These are phyloP conservation scores for Caenorhabditis becei DNA, from an alignment of 2,888 invertebrate species.

Conservation along the genomic window DNA sequence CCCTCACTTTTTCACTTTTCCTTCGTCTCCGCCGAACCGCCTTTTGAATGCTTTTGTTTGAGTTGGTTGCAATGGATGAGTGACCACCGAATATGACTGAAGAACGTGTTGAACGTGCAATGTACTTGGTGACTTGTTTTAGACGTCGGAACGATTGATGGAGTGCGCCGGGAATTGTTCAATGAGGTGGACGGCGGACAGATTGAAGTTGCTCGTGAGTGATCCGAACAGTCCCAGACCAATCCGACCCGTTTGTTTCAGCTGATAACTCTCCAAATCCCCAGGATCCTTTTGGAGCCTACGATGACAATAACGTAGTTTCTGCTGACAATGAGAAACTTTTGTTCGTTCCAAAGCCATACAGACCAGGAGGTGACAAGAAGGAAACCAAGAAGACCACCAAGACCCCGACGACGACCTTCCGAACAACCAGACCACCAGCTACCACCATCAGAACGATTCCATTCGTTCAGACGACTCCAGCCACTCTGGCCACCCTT, in stretches of 20 bases:
- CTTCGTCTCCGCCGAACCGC: background rate
- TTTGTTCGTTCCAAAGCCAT: slow-evolving; percentile 78
- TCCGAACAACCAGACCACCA: slow-evolving; percentile 44
- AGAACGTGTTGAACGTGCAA: background rate
- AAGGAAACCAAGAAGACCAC: slow-evolving; percentile 68
- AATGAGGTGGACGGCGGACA: slow-evolving; percentile 74
- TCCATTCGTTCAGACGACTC: slow-evolving; percentile 63
- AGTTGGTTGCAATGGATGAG: slow-evolving; percentile 31
- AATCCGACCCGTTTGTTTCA: slow-evolving; percentile 31
- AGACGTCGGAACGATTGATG: slow-evolving; percentile 75
- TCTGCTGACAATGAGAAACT: slow-evolving; percentile 74
- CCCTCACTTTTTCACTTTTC: slow-evolving; percentile 23
- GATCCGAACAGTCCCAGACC: too few relatives aligned
- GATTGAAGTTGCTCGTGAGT: slow-evolving; percentile 57
- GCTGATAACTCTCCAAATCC: slow-evolving; percentile 63
- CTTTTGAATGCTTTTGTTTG: slow-evolving; percentile 30
- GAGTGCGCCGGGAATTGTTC: slow-evolving; percentile 72
- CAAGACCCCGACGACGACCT: slow-evolving; percentile 62
- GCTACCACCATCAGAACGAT: slow-evolving; percentile 68
- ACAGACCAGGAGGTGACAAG: slow-evolving; percentile 76
- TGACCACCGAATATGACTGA: background rate
- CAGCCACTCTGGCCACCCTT: slow-evolving; percentile 55
- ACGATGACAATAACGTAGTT: slow-evolving; percentile 76
- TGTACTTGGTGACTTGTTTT: slow-evolving; percentile 15
- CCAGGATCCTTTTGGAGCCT: slow-evolving; percentile 74